Evolutionary conservation across 1,140 invertebrate genomes (phyloP), one percentile per base, ranked within the genome.

Genomic region (Drosophila pseudoananassae): DNA sequence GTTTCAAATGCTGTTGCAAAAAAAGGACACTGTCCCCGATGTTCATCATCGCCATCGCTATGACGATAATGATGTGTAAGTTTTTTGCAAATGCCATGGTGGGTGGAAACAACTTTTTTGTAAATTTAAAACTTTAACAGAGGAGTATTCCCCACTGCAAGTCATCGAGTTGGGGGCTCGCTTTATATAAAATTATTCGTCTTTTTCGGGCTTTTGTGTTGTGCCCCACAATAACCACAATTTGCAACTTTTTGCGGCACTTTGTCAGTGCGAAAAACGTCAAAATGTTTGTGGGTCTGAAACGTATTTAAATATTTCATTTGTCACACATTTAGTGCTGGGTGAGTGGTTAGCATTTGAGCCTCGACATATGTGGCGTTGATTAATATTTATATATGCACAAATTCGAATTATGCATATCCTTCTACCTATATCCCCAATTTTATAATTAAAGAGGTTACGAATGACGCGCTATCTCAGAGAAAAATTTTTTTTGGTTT

Each of bases 231-330:
- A 88, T 88, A 78, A 88, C 82, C 82, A 81, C 82, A 87, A 87
- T 88, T 87, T 87, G 83, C 65, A 87, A 87, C 83, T 87, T 87
- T 87, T 78, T 88, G 82, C 75, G 46, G 65, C 75, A 71, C 74
- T 77, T 70, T 71, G 74, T 76, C 75, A 77, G 64, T 77, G 73
- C 73, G 72, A 75, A 76, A 69, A 50, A 76, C 71, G 83, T 85
- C 78, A 82, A 76, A 85, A 87, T 82, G 70, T 87, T 85, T 87
- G 79, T 72, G 57, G 65, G 74, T 61, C 74, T 60, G 56, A 84
- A 55, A 76, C 65, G 66, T 87, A 80, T 85, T 87, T 85, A 82
- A 87, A 85, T 87, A 85, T 85, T 85, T 85, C 72, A 85, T 88
- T 82, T 85, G 82, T 85, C 78, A 80, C 74, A 78, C 69, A 76